Evolutionary conservation across 1,140 invertebrate genomes (phyloP), one percentile per base, ranked within the genome.

Genomic region (Acromyrmex charruanus): DNA sequence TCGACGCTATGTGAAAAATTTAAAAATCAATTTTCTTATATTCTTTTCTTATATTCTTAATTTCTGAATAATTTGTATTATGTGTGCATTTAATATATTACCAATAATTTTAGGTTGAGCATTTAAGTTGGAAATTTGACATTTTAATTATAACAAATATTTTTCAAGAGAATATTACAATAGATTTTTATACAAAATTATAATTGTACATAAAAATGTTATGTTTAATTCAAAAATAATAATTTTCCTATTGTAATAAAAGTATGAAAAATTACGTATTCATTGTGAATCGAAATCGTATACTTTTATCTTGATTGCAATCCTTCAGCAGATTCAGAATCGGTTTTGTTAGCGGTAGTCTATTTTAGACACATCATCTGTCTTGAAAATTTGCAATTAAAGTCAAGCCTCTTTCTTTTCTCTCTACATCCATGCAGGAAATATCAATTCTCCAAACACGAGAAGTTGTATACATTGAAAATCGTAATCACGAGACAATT

Each of bases 321-420:
- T 44, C 58, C 35, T 77, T 63, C 25, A 5, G 4, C 4, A 44
- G 28, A 35, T 35, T 53, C 5, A 14, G 7, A 35, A 51, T 74
- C 39, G 6, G 14, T 69, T 55, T 51, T n/a, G n/a, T 55, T 31
- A 74, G 5, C 3, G 18, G 12, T 1, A 74, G 14, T n/a, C 25
- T 25, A 28, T 35, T 18, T 65, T n/a, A 6, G n/a, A 28, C 39
- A 44, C 6, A 72, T 72, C 16, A 72, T 53, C 18, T 14, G 7
- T 21, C 7, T 59, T 77, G 3, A 9, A n/a, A 77, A 77, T 77
- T 61, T 58, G n/a, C 12, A 35, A 58, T 74, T 39, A 75, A 75
- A 25, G n/a, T 44, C 55, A 3, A 44, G 1, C 18, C 4, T 77
- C 21, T 51, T 49, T 51, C 39, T 51, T 12, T 21, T 0, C 16